Percentiles rank a stretch among this genome's conserved stretches.
phyloP scores from a whole-genome alignment of 1,140 invertebrate genomes.

The Aporrectodea caliginosa region DNA sequence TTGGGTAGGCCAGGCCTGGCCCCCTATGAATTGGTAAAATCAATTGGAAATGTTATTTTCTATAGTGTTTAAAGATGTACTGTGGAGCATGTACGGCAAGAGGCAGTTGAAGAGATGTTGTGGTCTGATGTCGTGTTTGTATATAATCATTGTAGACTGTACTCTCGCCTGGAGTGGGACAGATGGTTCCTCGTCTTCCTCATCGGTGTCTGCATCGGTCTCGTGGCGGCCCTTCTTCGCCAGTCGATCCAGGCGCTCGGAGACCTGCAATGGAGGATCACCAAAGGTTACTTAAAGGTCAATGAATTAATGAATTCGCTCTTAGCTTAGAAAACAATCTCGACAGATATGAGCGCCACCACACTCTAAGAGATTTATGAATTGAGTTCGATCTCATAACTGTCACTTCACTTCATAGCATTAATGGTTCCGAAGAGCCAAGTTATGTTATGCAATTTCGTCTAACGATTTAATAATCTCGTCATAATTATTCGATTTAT shows the following conservation, averaged over 20 bases:
- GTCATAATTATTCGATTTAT: too few relatives aligned
- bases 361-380: neutral
- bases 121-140: too few relatives aligned
- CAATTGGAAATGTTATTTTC: too few relatives aligned
- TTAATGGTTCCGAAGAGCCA: neutral
- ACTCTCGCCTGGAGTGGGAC: slow-evolving; percentile 4
- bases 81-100: too few relatives aligned
- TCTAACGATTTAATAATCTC: too few relatives aligned
- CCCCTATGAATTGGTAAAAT: too few relatives aligned
- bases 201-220: slow-evolving; percentile 22
- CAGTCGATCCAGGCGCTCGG: slow-evolving; percentile 20
- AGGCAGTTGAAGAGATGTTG: too few relatives aligned
- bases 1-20: too few relatives aligned
- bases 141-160: neutral
- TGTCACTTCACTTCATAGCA: neutral
- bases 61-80: too few relatives aligned
- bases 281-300: slow-evolving; percentile 11
- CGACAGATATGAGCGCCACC: neutral
- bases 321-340: too few relatives aligned
- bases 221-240: slow-evolving; percentile 18
- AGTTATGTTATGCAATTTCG: too few relatives aligned
- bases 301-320: slow-evolving; percentile 1
- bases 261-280: slow-evolving; percentile 7
- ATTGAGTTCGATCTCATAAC: neutral
- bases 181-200: slow-evolving; percentile 22